phyloP scores from a whole-genome alignment of 2,888 invertebrate species.

The Plebejus melissa region DNA sequence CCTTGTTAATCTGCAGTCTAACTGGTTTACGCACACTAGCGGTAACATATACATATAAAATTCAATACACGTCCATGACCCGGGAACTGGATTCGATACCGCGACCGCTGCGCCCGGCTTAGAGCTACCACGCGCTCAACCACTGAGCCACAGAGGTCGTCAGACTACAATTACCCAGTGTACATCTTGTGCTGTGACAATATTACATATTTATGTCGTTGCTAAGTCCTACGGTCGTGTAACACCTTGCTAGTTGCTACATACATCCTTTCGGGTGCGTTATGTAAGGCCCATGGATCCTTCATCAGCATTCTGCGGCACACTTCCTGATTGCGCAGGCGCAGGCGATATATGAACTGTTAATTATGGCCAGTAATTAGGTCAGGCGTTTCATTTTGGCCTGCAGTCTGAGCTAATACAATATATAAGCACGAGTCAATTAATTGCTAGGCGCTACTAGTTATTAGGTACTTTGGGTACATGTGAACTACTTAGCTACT shows the following conservation, averaged over 20 bases:
- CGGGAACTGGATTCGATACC: too few relatives aligned
- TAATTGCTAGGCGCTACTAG: neutral
- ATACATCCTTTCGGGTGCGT: neutral
- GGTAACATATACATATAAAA: too few relatives aligned
- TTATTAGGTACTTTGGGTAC: neutral
- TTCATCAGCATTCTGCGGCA: slow-evolving; percentile 9
- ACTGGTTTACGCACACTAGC: too few relatives aligned
- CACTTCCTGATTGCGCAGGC: slow-evolving; percentile 9
- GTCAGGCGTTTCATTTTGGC: neutral
- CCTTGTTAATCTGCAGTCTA: too few relatives aligned
- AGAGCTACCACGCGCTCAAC: too few relatives aligned
- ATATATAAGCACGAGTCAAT: neutral
- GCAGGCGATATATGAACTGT: neutral
- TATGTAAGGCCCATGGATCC: neutral
- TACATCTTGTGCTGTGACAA: too few relatives aligned
- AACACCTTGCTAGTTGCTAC: neutral
- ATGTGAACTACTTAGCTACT: too few relatives aligned
- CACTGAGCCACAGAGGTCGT: too few relatives aligned
- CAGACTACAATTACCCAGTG: too few relatives aligned
- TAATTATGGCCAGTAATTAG: neutral
- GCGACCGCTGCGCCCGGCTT: too few relatives aligned
- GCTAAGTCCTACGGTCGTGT: neutral
- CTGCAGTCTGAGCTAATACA: neutral
- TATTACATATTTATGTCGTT: too few relatives aligned
- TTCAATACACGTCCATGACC: too few relatives aligned